Percentiles rank a stretch among this genome's conserved stretches.
Evolutionary conservation across 2,888 invertebrate genomes (phyloP).

Genomic region (Amiota mariae): DNA sequence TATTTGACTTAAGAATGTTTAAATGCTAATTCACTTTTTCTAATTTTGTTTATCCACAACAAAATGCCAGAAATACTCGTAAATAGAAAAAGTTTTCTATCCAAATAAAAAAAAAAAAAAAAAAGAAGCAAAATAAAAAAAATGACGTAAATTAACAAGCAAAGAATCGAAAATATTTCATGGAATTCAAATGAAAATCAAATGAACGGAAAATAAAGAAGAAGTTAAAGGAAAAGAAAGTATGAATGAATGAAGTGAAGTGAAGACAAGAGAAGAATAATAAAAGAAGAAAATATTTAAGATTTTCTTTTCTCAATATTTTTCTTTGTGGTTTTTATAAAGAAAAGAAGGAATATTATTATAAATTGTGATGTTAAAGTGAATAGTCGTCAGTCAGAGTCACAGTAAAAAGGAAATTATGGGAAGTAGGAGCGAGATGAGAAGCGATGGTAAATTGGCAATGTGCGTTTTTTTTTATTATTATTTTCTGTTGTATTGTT

Average conservation of each 20-base stretch:
- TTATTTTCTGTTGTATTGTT: background rate
- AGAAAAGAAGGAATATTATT: slow-evolving; percentile 55
- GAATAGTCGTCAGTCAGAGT: too few species aligned
- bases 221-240: slow-evolving; percentile 29
- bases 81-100: slow-evolving; percentile 16
- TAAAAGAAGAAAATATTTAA: background rate
- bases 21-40: slow-evolving; percentile 57
- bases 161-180: slow-evolving; percentile 1
- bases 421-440: too few species aligned
- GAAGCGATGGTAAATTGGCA: background rate
- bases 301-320: too few species aligned
- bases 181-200: background rate
- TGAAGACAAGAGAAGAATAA: background rate
- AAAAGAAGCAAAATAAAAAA: too few species aligned
- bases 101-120: background rate
- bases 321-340: background rate
- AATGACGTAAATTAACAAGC: slow-evolving; percentile 2
- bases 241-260: slow-evolving; percentile 50
- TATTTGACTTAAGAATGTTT: background rate
- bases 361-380: slow-evolving; percentile 51
- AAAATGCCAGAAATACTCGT: background rate
- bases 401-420: too few species aligned
- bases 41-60: background rate
- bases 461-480: background rate
- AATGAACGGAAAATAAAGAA: background rate